Evolutionary conservation across 2,797 vertebrate species (phyloP), one percentile per base, ranked within the genome.

Genomic region (Microctenopoma steveboyesi): DNA sequence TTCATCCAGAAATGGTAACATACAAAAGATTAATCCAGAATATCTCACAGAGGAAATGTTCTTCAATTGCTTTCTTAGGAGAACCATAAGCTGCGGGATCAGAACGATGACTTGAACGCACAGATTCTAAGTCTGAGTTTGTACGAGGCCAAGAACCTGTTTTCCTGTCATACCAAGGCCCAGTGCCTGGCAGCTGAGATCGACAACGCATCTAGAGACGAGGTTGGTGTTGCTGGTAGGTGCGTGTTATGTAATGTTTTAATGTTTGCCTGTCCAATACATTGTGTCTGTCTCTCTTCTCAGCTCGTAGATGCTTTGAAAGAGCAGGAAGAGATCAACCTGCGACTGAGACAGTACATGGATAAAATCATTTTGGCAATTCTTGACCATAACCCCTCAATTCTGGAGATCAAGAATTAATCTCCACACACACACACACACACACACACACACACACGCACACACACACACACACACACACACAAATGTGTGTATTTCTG

Each of bases 301-400:
- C 74, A 99, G 98, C 92, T 99, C 67, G 96, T 99, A 81, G 97
- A 98, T 40, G 98, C 98, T 71, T 89, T 99, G 55, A 97, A 97
- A 91, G 96, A 97, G 67, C 97, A 98, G 83, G 98, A 99, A 82
- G 98, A 99, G 89, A 99, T 98, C 83, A 99, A 98, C 86, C 93
- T 94, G 79, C 95, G 97, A 43, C 92, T 99, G 72, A 92, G 97
- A 74, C 96, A 99, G 83, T 99, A 99, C 89, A 99, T 99, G 98
- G 98, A 99, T 93, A 98, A 98, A 94, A 98, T 99, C 16, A 99
- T 99, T 85, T 83, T 99, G 73, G 95, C 96, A 85, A 99, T 99
- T 79, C 92, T 99, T 42, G 98, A 99, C 87, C 96, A 98, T 74
- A 97, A 98, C 81, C 98, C 98, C 0, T 99, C 97, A 80, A 99